Base-by-base conservation (phyloP, 2,888 invertebrate genomes). In the Sialis lutaria region DNA sequence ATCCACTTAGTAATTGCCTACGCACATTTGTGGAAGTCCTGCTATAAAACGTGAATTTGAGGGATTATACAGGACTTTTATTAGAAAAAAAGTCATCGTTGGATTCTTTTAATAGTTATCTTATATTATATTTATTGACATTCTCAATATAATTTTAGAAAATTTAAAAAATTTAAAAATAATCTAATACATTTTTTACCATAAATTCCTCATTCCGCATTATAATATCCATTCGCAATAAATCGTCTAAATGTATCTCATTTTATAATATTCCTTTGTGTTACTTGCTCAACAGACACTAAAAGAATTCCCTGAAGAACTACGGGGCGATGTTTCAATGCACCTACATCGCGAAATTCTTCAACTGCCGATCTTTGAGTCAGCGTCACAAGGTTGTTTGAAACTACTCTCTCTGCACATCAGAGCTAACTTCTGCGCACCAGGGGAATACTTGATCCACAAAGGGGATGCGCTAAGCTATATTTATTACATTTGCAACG, bases 401-500 rank as follows among this genome's bases (percentile, higher is more conserved):
- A 95, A 95, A 64, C 72, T 92, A 46, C 74, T 95, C 46, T 92
- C 93, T 1, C 71, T 92, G 52, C 92, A 92, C 63, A 92, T 95
- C 58, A 78, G 90, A 56, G 84, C 88, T 58, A 91, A 91, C 68
- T 95, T 96, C 65, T 95, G 93, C 62, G 93, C 93, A 7, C 95
- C 95, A 4, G 93, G 93, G 49, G 95, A 95, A 64, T 93, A 84
- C 63, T 75, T 95, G 42, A 84, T 93, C 40, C 93, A 93, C 67
- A 88, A 85, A 68, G 93, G 93, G 39, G 95, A 95, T 59, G 92
- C 92, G 6, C 75, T 95, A 32, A 84, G 86, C 50, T 90, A 90
- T 62, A 88, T 95, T 57, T 93, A 92, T 67, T 92, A 93, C 65
- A 80, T 95, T 53, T 93, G 91, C 69, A 93, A 93, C 61, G 95